Conservation (phyloP, 1,140 invertebrate genomes). For the Thereuonema tuberculata region DNA sequence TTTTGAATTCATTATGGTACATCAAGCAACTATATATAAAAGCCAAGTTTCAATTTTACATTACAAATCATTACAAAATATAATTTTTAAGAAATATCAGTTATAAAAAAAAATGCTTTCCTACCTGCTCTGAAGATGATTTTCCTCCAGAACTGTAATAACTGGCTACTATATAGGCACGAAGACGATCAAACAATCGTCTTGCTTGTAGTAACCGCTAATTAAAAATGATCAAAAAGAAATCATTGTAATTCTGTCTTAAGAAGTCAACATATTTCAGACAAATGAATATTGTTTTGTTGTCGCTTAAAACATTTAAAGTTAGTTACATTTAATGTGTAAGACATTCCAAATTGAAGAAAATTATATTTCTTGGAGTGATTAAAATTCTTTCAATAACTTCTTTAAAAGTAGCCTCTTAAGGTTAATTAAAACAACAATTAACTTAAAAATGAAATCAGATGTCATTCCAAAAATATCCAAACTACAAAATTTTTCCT, state of each 20-base stretch:
- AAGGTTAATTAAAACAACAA: no score
- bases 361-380: no score
- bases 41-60: background rate
- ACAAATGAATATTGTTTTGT: no score
- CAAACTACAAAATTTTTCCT: no score
- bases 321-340: background rate
- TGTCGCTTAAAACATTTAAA: no score
- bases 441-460: no score
- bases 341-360: no score
- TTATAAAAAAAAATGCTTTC: background rate
- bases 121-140: background rate
- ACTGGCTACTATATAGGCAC: constrained; percentile 3
- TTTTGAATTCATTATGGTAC: background rate
- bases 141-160: background rate
- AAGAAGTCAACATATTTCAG: background rate
- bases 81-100: background rate
- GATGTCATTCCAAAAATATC: no score
- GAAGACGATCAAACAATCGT: background rate
- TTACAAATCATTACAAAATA: background rate
- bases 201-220: background rate
- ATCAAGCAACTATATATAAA: background rate
- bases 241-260: background rate
- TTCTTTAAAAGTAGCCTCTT: no score
- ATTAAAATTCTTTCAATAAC: no score
- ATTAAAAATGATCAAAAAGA: background rate